A percentile compares a stretch with the other conserved stretches of the same genome.
phyloP scores from a whole-genome alignment of 2,113 vertebrate genomes.

The Sterrhoptilus dennistouni region DNA sequence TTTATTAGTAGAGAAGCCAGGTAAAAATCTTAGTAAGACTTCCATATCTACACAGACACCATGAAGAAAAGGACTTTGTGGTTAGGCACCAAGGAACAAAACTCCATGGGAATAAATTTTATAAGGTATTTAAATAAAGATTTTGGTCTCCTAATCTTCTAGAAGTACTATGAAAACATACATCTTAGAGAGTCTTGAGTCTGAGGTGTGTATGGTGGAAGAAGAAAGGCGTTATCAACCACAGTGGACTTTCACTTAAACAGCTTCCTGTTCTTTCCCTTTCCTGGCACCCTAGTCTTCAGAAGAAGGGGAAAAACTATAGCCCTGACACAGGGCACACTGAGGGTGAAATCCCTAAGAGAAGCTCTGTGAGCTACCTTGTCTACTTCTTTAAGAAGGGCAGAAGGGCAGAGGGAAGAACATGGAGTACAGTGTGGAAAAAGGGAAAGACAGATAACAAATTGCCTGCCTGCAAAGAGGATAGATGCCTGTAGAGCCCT shows the following conservation, averaged over 20 bases:
- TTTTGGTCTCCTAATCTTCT: background rate
- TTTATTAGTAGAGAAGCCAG: background rate
- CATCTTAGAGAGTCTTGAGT: background rate
- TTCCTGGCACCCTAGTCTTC: background rate
- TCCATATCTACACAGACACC: background rate
- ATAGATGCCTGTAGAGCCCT: background rate
- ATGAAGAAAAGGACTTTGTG: background rate
- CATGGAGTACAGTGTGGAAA: background rate
- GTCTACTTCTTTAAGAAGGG: background rate
- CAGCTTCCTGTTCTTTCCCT: background rate
- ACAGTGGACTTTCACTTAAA: background rate
- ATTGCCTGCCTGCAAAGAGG: background rate
- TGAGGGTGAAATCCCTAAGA: background rate
- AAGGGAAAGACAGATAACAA: background rate
- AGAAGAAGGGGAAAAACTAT: background rate
- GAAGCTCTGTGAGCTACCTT: background rate
- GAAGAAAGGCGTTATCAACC: background rate
- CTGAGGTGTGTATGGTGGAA: background rate
- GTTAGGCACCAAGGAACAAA: background rate
- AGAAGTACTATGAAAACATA: background rate
- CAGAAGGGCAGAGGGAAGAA: background rate
- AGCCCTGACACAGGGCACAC: background rate
- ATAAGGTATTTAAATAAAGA: background rate
- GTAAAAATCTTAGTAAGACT: background rate
- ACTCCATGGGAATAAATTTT: background rate